Percentiles rank a stretch among this genome's conserved stretches.
These are phyloP conservation scores for Chascanopsetta lugubris DNA, from an alignment of 2,113 vertebrate species.

Conservation along the genomic window DNA sequence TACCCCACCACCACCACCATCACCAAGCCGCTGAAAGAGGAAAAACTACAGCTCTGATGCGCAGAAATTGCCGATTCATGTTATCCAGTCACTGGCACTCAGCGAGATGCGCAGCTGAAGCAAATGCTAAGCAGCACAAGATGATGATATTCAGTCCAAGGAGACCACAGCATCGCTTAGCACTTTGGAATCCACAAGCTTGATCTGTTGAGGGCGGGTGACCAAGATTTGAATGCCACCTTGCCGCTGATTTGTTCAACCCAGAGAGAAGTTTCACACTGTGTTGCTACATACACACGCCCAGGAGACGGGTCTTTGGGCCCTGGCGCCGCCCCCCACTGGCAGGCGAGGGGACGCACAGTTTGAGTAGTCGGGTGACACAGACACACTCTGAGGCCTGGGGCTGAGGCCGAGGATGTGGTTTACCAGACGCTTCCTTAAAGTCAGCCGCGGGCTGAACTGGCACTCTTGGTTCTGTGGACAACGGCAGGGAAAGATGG, in stretches of 20 bases:
- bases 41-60: constrained; percentile 3
- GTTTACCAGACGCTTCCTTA: constrained; percentile 95
- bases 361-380: constrained; percentile 86
- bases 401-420: constrained; percentile 92
- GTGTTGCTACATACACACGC: constrained; percentile 90
- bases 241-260: constrained; percentile 41
- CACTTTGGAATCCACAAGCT: constrained; percentile 40
- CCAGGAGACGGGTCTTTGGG: constrained; percentile 94
- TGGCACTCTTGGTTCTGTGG: constrained; percentile 83
- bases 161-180: constrained; percentile 34
- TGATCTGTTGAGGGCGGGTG: constrained; percentile 9
- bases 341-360: constrained; percentile 79
- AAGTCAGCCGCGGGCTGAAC: constrained; percentile 88
- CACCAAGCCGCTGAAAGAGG: constrained; percentile 40
- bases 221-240: constrained; percentile 19
- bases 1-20: constrained; percentile 41
- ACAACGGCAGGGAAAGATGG: constrained; percentile 66
- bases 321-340: constrained; percentile 81
- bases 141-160: constrained; percentile 7
- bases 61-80: constrained; percentile 5
- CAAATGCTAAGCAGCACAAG: constrained; percentile 43
- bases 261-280: constrained; percentile 29
- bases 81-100: constrained; percentile 36
- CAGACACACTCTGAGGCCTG: constrained; percentile 86
- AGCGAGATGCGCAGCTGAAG: constrained; percentile 32